phyloP scores from a whole-genome alignment of 2,888 invertebrate species.

The Megastigmus dorsalis region DNA sequence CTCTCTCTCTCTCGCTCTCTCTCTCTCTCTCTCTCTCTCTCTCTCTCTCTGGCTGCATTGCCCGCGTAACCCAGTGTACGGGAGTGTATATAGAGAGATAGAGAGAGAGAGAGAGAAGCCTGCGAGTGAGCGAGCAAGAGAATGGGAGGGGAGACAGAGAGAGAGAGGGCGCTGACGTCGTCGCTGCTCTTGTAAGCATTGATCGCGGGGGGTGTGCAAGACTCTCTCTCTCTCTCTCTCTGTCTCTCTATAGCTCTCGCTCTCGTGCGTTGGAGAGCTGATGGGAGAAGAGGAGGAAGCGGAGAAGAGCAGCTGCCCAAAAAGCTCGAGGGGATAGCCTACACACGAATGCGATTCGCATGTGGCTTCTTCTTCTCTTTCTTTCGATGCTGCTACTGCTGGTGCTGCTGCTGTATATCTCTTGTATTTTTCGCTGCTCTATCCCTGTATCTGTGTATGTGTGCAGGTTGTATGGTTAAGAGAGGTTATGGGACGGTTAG shows the following conservation, averaged over 20 bases:
- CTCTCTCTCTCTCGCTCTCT: too few relatives aligned
- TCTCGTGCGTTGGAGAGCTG: slow-evolving; percentile 35
- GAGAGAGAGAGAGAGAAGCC: slow-evolving; percentile 18
- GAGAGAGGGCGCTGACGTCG: slow-evolving; percentile 69
- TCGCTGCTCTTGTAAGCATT: slow-evolving; percentile 70
- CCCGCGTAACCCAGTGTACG: slow-evolving; percentile 28
- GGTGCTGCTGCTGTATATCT: too few relatives aligned
- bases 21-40: background rate
- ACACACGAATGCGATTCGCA: background rate
- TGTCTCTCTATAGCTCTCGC: background rate
- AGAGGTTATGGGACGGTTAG: too few relatives aligned
- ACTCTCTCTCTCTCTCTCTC: background rate
- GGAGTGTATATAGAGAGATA: slow-evolving; percentile 9
- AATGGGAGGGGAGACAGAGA: slow-evolving; percentile 59
- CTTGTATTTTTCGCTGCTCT: too few relatives aligned
- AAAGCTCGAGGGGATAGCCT: background rate
- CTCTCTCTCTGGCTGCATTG: background rate
- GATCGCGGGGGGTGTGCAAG: slow-evolving; percentile 68
- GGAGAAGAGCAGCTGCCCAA: slow-evolving; percentile 46
- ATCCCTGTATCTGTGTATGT: too few relatives aligned
- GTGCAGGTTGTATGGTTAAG: too few relatives aligned
- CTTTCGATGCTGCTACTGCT: background rate
- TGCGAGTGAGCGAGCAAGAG: background rate
- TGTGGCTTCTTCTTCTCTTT: background rate
- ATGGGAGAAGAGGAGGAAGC: slow-evolving; percentile 36